These are phyloP conservation scores for Eupsilia transversa DNA, from an alignment of 2,888 invertebrate species.

Conservation along the genomic window DNA sequence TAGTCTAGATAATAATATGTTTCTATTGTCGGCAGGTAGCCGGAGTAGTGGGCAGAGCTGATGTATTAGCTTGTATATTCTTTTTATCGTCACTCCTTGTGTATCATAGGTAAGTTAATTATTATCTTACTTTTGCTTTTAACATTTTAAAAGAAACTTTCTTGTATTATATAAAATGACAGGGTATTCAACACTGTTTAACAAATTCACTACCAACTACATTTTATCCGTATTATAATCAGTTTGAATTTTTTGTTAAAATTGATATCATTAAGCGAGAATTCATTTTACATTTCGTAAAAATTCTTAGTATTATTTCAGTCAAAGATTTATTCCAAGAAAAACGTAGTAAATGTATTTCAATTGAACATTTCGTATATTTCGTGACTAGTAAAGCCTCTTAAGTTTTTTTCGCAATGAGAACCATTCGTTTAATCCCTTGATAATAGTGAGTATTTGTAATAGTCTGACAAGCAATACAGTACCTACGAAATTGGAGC, in stretches of 20 bases:
- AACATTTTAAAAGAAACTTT: background rate
- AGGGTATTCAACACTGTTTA: background rate
- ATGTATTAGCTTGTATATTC: slow-evolving; percentile 96
- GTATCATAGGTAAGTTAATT: slow-evolving; percentile 93
- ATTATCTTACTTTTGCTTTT: background rate
- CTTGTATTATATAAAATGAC: background rate
- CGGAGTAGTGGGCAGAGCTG: slow-evolving; percentile 96
- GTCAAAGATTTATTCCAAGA: slow-evolving; percentile 22
- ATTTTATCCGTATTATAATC: background rate
- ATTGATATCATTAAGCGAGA: background rate
- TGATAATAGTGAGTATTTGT: slow-evolving; percentile 41
- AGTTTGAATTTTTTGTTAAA: background rate
- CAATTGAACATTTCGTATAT: slow-evolving; percentile 24
- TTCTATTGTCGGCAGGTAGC: slow-evolving; percentile 92
- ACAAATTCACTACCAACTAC: background rate
- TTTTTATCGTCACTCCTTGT: slow-evolving; percentile 95
- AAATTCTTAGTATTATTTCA: background rate
- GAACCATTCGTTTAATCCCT: slow-evolving; percentile 42
- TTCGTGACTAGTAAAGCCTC: slow-evolving; percentile 27
- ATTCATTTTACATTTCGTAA: background rate
- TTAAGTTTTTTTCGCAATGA: slow-evolving; percentile 36
- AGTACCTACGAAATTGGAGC: slow-evolving; percentile 12
- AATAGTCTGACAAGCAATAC: slow-evolving; percentile 13
- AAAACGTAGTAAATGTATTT: slow-evolving; percentile 29
- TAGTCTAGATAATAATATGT: slow-evolving; percentile 21